A percentile compares a stretch with the other conserved stretches of the same genome.
Conservation (phyloP, 2,888 invertebrate species). For the Sphaerophoria taeniata region DNA sequence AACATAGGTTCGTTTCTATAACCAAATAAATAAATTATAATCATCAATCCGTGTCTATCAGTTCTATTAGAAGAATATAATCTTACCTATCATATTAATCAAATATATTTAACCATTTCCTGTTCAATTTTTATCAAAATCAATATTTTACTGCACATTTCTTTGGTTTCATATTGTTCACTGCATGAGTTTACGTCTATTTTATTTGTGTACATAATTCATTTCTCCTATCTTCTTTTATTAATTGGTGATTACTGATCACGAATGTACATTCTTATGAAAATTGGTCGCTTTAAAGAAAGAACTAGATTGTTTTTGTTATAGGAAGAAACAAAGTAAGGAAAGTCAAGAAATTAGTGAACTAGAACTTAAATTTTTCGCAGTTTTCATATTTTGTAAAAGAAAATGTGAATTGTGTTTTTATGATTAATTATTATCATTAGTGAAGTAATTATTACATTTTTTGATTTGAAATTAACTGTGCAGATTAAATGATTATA, state of each 20-base stretch:
- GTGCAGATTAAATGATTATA: too few relatives aligned
- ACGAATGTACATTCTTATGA: too few relatives aligned
- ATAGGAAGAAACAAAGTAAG: too few relatives aligned
- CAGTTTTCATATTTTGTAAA: too few relatives aligned
- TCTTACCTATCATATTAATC: background rate
- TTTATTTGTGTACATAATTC: conserved; percentile 32
- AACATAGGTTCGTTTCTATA: conserved; percentile 8
- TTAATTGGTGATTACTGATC: background rate
- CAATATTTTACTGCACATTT: conserved; percentile 27
- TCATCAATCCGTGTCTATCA: conserved; percentile 18
- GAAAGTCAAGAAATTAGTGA: too few relatives aligned
- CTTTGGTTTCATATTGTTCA: conserved; percentile 50
- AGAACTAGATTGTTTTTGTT: too few relatives aligned
- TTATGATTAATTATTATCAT: too few relatives aligned
- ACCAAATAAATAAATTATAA: background rate
- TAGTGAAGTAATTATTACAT: too few relatives aligned
- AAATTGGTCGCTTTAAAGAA: too few relatives aligned
- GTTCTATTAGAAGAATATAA: background rate
- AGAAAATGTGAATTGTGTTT: too few relatives aligned
- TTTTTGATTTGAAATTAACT: too few relatives aligned
- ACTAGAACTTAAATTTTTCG: too few relatives aligned
- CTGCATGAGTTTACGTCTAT: conserved; percentile 52
- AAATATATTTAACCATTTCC: conserved; percentile 27
- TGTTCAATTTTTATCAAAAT: conserved; percentile 26
- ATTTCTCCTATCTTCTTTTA: background rate